A percentile compares a stretch with the other conserved stretches of the same genome.
phyloP scores from a whole-genome alignment of 2,888 invertebrate genomes.

The Biston stratarius region DNA sequence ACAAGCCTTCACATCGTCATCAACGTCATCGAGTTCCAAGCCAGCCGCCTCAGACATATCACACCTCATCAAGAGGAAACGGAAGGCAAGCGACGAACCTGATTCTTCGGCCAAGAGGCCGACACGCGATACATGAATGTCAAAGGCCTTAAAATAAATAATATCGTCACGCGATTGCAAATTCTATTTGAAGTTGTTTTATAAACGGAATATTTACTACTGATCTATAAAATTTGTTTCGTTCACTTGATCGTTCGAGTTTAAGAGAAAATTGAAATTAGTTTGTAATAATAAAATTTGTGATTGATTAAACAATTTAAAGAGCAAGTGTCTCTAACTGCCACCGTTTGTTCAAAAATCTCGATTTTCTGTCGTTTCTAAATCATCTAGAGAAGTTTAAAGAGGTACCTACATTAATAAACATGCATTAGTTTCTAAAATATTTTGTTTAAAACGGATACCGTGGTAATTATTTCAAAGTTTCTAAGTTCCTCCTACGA shows the following conservation, averaged over 20 bases:
- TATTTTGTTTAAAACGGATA: too few relatives aligned
- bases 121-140: constrained; percentile 63
- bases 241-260: neutral
- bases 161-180: neutral
- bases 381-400: too few relatives aligned
- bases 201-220: neutral
- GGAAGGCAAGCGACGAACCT: constrained; percentile 89
- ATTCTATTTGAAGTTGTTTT: neutral
- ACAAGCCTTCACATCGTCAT: constrained; percentile 88
- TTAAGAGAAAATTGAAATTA: constrained; percentile 8
- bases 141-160: constrained; percentile 15
- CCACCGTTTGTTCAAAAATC: too few relatives aligned
- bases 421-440: too few relatives aligned
- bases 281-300: constrained; percentile 1
- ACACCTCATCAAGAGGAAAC: constrained; percentile 92
- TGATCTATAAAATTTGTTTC: neutral
- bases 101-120: constrained; percentile 87
- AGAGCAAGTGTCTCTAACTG: neutral
- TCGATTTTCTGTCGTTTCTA: too few relatives aligned
- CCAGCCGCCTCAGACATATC: constrained; percentile 92
- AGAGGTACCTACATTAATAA: too few relatives aligned
- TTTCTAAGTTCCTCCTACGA: too few relatives aligned
- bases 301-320: neutral
- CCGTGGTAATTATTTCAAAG: too few relatives aligned
- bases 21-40: constrained; percentile 65